Percentiles rank a stretch among this genome's conserved stretches.
Evolutionary conservation across 1,140 invertebrate genomes (phyloP).

Genomic region (Lordiphosa clarofinis): DNA sequence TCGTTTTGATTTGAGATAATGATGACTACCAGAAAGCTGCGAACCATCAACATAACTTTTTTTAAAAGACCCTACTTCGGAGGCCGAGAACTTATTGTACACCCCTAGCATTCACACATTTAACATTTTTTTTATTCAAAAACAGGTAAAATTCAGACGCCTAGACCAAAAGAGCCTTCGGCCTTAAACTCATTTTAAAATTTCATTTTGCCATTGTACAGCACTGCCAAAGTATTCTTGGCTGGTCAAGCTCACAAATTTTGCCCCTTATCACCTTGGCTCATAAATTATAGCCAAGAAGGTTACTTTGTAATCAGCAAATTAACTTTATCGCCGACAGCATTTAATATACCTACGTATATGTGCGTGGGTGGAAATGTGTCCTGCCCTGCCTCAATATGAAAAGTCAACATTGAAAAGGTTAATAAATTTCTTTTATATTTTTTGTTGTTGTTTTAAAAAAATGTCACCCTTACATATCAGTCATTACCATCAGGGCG

Average conservation of each 20-base stretch:
- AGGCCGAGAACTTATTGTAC: no score
- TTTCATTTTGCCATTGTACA: neutral
- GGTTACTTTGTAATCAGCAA: constrained; percentile 71
- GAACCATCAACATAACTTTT: no score
- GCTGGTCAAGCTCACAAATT: constrained; percentile 9
- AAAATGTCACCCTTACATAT: constrained; percentile 29
- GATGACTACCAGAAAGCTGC: no score
- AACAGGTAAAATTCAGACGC: no score
- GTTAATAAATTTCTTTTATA: constrained; percentile 27
- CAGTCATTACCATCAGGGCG: constrained; percentile 58
- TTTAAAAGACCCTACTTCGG: no score
- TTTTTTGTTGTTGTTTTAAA: no score
- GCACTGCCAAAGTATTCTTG: neutral
- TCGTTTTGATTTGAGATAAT: no score
- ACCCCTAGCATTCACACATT: no score
- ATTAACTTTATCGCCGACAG: constrained; percentile 64
- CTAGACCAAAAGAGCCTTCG: no score
- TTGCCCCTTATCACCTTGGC: constrained; percentile 54
- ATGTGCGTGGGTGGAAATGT: neutral
- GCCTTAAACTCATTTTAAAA: neutral
- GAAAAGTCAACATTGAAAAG: constrained; percentile 14
- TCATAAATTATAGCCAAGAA: constrained; percentile 60
- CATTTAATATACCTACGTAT: constrained; percentile 21
- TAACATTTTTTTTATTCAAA: no score
- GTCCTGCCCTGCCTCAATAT: constrained; percentile 11